phyloP scores from a whole-genome alignment of 1,140 invertebrate genomes.

The Drosophila lowei region DNA sequence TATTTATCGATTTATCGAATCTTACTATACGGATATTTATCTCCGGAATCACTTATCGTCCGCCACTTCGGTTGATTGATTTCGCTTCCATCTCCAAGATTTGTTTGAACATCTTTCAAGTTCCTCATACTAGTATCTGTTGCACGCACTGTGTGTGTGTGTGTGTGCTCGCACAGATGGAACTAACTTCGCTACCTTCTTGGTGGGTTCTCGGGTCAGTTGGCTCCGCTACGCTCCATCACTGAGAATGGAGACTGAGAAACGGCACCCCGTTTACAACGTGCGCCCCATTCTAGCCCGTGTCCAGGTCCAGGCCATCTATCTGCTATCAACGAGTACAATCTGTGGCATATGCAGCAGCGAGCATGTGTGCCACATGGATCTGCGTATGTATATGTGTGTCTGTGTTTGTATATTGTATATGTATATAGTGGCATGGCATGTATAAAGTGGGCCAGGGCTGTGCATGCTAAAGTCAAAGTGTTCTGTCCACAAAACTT shows the following conservation, averaged over 20 bases:
- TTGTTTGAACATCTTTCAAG: no score
- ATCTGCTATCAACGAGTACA: conserved; percentile 40
- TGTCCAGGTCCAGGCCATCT: conserved; percentile 37
- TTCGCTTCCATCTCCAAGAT: no score
- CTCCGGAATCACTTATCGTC: no score
- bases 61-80: no score
- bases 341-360: conserved; percentile 55
- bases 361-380: conserved; percentile 17
- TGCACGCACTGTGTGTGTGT: no score
- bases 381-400: conserved; percentile 13
- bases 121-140: no score
- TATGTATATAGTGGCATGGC: background rate
- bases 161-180: background rate
- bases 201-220: conserved; percentile 2
- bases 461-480: conserved; percentile 42
- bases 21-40: no score
- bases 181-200: conserved; percentile 12
- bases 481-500: conserved; percentile 59
- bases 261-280: background rate
- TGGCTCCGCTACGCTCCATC: background rate
- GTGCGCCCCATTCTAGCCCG: no score
- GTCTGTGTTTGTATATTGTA: background rate
- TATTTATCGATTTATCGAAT: no score
- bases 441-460: conserved; percentile 37
- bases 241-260: background rate